These are phyloP conservation scores for Drosophila acutilabella DNA, from an alignment of 2,888 invertebrate species.

Conservation along the genomic window DNA sequence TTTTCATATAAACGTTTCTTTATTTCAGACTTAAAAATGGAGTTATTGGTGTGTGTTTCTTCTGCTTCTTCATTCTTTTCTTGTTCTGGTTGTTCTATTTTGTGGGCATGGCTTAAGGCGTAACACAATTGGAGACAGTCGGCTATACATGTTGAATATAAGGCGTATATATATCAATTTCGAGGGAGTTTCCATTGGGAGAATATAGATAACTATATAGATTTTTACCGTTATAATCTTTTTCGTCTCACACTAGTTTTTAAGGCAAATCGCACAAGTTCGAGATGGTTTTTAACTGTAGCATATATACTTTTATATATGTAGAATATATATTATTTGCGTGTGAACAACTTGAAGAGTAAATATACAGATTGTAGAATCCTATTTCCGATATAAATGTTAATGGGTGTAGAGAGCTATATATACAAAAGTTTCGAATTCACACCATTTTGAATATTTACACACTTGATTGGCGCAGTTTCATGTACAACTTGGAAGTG, in stretches of 20 bases:
- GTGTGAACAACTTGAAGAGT: slow-evolving; percentile 34
- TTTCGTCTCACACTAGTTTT: slow-evolving; percentile 42
- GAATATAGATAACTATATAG: background rate
- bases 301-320: slow-evolving; percentile 1
- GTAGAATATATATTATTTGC: background rate
- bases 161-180: slow-evolving; percentile 9
- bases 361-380: slow-evolving; percentile 3
- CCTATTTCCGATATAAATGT: slow-evolving; percentile 4
- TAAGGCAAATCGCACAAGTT: slow-evolving; percentile 72
- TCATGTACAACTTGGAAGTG: background rate
- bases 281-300: slow-evolving; percentile 26
- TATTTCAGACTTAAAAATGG: slow-evolving; percentile 71
- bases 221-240: slow-evolving; percentile 1
- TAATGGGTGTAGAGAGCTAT: background rate
- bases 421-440: slow-evolving; percentile 13
- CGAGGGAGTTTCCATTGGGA: background rate
- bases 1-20: slow-evolving; percentile 50
- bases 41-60: slow-evolving; percentile 58
- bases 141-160: slow-evolving; percentile 25
- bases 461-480: slow-evolving; percentile 5
- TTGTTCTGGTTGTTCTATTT: slow-evolving; percentile 8
- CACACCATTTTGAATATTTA: slow-evolving; percentile 6
- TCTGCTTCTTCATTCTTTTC: background rate
- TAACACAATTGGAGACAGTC: slow-evolving; percentile 49
- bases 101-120: slow-evolving; percentile 46